Conservation (phyloP, 2,888 invertebrate genomes). For the Spatulosminthurus flaviceps region DNA sequence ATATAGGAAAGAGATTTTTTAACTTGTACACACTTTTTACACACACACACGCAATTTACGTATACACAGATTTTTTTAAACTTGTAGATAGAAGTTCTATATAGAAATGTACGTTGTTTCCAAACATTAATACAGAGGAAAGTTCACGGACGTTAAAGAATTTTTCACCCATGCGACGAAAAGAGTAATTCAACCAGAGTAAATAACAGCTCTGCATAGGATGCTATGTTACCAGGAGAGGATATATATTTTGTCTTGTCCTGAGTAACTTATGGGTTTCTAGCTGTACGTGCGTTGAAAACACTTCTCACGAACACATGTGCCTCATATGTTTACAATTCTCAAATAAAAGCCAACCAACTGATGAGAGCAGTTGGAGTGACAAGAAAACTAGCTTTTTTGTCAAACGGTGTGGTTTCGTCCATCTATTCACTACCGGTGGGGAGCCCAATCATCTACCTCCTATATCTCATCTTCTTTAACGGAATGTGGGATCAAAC, state of each 20-base stretch:
- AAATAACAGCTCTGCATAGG: background rate
- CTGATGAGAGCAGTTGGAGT: background rate
- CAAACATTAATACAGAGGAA: background rate
- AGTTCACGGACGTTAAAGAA: slow-evolving; percentile 8
- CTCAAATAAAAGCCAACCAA: background rate
- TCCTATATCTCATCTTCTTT: background rate
- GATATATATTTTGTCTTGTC: background rate
- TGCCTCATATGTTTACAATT: background rate
- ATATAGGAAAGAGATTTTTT: no score
- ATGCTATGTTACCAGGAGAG: no score
- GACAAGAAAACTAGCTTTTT: slow-evolving; percentile 18
- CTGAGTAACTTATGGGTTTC: no score
- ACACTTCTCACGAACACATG: background rate
- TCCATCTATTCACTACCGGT: slow-evolving; percentile 16
- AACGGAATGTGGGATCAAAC: background rate
- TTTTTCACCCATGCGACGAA: slow-evolving; percentile 7
- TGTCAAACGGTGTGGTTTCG: slow-evolving; percentile 10
- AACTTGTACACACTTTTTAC: no score
- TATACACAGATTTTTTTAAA: no score
- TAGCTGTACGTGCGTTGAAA: no score
- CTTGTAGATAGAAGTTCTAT: no score
- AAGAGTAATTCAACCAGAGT: background rate
- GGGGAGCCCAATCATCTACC: slow-evolving; percentile 29
- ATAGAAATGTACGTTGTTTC: background rate
- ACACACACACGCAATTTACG: no score